Base-by-base conservation (phyloP, 2,888 invertebrate species). In the Helobdella robusta region DNA sequence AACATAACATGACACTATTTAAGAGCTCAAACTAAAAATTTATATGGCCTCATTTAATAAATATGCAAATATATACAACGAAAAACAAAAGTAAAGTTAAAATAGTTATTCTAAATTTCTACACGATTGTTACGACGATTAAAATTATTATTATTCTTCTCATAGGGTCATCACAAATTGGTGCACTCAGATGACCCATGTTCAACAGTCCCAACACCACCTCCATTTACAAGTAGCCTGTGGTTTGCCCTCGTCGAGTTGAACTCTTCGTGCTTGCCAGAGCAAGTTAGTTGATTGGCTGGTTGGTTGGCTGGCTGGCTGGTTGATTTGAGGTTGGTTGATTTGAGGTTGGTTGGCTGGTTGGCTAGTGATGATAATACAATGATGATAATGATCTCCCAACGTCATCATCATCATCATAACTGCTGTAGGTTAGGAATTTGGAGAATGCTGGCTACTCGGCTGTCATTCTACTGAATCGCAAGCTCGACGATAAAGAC, bases 221-320 rank as follows among this genome's bases (percentile, higher is more conserved):
- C 62, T 20, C 62, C 62, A 23, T 32, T 23, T n/a, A 30, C 32
- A 6, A 1, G 11, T 1, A 11, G 2, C 2, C 28, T 34, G 2
- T 62, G 62, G 48, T 62, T 62, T 50, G 62, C 62, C 32, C 20
- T 62, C n/a, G 32, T 62, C 28, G 11, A 15, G 20, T 62, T 28
- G 50, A 62, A 62, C 50, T 32, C 44, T 15, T 2, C 34, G 18
- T 62, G 62, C 62, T 50, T 20, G 20, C 6, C 3, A n/a, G 20
- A 62, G 15, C 62, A 62, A 50, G 62, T 62, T 11, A 1, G 36
- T 3, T 15, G 48, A 23, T n/a, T 20, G 1, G 32, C 8, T 32
- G 56, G 59, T 5, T 28, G 35, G 35, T 18, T 32, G 23, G 23
- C 15, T 35, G 59, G 20, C 2, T n/a, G 23, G 5, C n/a, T 11